Conservation (phyloP, 2,797 vertebrate species). For the Megaceryle alcyon region DNA sequence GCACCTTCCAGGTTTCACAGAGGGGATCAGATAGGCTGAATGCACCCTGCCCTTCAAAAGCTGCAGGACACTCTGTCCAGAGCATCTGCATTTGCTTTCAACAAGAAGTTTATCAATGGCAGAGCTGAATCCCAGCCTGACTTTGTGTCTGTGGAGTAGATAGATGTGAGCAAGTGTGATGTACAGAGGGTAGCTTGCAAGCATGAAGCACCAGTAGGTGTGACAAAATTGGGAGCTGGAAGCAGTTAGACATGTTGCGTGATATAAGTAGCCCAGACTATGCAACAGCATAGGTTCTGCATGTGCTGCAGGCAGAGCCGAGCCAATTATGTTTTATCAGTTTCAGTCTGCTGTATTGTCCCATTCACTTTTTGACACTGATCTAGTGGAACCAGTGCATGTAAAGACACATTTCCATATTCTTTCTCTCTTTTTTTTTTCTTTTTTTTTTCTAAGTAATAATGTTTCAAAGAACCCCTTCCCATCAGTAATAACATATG, state of each 20-base stretch:
- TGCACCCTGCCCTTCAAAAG: background rate
- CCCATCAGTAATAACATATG: conserved; percentile 59
- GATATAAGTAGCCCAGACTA: conserved; percentile 20
- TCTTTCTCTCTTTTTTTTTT: background rate
- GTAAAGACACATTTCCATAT: conserved; percentile 32
- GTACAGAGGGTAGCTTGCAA: background rate
- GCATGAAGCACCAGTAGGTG: background rate
- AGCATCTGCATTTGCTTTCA: background rate
- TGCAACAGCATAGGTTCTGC: background rate
- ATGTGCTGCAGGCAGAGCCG: conserved; percentile 19
- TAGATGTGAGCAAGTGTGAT: background rate
- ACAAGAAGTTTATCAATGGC: background rate
- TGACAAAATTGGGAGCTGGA: conserved; percentile 26
- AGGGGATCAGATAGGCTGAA: background rate
- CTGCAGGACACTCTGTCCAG: background rate
- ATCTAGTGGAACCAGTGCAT: conserved; percentile 21
- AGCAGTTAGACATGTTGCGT: conserved; percentile 3
- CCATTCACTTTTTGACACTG: conserved; percentile 44
- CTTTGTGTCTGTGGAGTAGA: background rate
- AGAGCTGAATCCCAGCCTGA: background rate
- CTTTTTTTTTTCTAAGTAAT: background rate
- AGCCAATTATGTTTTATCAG: conserved; percentile 50
- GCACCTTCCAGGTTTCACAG: background rate
- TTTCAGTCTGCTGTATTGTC: conserved; percentile 35
- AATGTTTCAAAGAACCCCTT: conserved; percentile 55